Conservation (phyloP, 2,797 vertebrate genomes). For the Xenopus petersii region DNA sequence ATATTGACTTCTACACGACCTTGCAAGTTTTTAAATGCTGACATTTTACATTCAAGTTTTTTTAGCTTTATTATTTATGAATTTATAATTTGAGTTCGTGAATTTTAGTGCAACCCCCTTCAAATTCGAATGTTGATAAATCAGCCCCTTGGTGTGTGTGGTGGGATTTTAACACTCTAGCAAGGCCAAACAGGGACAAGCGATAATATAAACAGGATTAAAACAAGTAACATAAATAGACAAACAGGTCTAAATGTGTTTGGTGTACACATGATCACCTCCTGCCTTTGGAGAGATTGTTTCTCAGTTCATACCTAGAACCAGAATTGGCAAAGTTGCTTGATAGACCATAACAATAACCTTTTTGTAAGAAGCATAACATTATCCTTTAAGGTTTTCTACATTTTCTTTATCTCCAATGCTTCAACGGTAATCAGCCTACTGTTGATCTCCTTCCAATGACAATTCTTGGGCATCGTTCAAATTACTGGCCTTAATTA, state of each 20-base stretch:
- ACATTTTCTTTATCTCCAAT: constrained; percentile 43
- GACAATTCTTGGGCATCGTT: constrained; percentile 49
- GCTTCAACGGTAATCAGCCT: constrained; percentile 40
- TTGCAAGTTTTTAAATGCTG: too few species aligned
- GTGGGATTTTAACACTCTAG: background rate
- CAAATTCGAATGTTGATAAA: too few species aligned
- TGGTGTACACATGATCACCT: background rate
- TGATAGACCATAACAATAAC: constrained; percentile 35
- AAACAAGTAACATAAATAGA: background rate
- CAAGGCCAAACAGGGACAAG: background rate
- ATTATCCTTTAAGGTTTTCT: constrained; percentile 41
- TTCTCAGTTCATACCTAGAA: constrained; percentile 13
- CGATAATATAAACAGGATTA: too few species aligned
- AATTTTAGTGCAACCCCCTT: too few species aligned
- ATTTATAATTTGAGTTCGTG: too few species aligned
- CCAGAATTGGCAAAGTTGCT: constrained; percentile 16
- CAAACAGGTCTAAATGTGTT: background rate
- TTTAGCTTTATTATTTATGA: too few species aligned
- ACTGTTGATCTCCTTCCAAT: constrained; percentile 49
- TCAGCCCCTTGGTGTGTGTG: too few species aligned
- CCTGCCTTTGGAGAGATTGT: constrained; percentile 9
- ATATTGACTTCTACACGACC: too few species aligned
- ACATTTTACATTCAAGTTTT: too few species aligned
- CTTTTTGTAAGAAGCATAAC: constrained; percentile 44
- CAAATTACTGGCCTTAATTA: constrained; percentile 50